Percentiles rank a stretch among this genome's conserved stretches.
Evolutionary conservation across 2,888 invertebrate genomes (phyloP).

Genomic region (Monopis laevigella): DNA sequence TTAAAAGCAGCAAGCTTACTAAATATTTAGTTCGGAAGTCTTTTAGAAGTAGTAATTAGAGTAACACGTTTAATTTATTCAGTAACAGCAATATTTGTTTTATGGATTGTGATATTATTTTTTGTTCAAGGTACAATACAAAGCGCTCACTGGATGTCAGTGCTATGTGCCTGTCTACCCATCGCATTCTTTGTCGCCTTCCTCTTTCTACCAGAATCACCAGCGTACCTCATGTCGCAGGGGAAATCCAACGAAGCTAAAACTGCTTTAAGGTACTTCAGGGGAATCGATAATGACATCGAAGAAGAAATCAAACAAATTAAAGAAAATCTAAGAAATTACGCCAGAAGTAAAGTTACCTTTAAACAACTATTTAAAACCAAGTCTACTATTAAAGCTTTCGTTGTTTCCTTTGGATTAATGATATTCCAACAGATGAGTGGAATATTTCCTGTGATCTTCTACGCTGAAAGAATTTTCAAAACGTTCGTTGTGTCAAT

Average conservation of each 20-base stretch:
- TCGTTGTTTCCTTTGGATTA: constrained; percentile 63
- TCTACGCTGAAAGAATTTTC: constrained; percentile 68
- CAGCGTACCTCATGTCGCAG: constrained; percentile 68
- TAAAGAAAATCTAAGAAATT: constrained; percentile 52
- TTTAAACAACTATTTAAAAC: constrained; percentile 52
- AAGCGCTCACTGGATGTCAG: constrained; percentile 43
- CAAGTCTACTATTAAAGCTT: constrained; percentile 48
- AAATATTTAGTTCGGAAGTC: too few relatives aligned
- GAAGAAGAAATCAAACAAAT: constrained; percentile 63
- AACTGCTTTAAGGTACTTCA: constrained; percentile 67
- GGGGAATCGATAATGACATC: constrained; percentile 68
- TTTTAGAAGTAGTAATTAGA: too few relatives aligned
- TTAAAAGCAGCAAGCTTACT: too few relatives aligned
- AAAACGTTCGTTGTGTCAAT: constrained; percentile 47
- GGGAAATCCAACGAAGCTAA: constrained; percentile 67
- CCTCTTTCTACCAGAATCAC: constrained; percentile 78
- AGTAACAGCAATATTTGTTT: too few relatives aligned
- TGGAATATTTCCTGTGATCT: constrained; percentile 70
- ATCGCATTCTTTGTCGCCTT: constrained; percentile 56
- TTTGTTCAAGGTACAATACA: constrained; percentile 44
- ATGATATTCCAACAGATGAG: constrained; percentile 74
- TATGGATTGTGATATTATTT: neutral
- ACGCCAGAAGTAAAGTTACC: constrained; percentile 45
- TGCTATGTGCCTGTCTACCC: constrained; percentile 49
- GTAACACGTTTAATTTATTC: too few relatives aligned